Base-by-base conservation (phyloP, 2,113 vertebrate genomes). In the Festucalex cinctus region DNA sequence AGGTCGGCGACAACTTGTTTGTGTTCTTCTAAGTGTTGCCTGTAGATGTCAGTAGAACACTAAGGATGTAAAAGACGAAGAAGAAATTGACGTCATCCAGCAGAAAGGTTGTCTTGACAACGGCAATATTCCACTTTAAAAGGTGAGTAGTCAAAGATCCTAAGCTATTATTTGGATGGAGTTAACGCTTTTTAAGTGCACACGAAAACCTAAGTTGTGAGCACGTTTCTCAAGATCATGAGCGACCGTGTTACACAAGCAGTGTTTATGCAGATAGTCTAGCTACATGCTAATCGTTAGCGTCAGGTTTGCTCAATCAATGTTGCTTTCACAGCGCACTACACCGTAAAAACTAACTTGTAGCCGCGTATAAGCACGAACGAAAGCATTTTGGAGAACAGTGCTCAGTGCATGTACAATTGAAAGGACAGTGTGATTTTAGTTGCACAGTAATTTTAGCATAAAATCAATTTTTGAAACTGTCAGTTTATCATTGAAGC, bases 31-130 rank as follows among this genome's bases (percentile, higher is more conserved):
- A 1, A 43, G 5, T 65, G 28, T 5, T 36, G 24, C 69, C 81
- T 69, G 12, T 37, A 71, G 77, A 1, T 73, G 82, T 53, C 82
- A 74, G 58, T 65, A 65, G 37, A 77, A 24, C 51, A 3, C 36
- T 6, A 28, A 0, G 10, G 9, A 1, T 56, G 1, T 28, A 36
- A 24, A 51, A 8, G 26, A 67, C 39, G 3, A 67, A 70, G 72
- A 80, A 79, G 75, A 74, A 51, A 17, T 28, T 80, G 76, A 82
- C 59, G 69, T 87, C 75, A 81, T 58, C 1, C 26, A 0, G 36
- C 44, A 22, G 66, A 76, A 44, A 57, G 28, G 83, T 87, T 85
- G 85, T 59, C 84, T 65, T 85, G 84, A 76, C 83, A 84, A 90
- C 85, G 19, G 17, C 59, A 46, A 65, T 69, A 77, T 83, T 78